Percentiles rank a stretch among this genome's conserved stretches.
Evolutionary conservation across 2,888 invertebrate genomes (phyloP).

Genomic region (Thera britannica): DNA sequence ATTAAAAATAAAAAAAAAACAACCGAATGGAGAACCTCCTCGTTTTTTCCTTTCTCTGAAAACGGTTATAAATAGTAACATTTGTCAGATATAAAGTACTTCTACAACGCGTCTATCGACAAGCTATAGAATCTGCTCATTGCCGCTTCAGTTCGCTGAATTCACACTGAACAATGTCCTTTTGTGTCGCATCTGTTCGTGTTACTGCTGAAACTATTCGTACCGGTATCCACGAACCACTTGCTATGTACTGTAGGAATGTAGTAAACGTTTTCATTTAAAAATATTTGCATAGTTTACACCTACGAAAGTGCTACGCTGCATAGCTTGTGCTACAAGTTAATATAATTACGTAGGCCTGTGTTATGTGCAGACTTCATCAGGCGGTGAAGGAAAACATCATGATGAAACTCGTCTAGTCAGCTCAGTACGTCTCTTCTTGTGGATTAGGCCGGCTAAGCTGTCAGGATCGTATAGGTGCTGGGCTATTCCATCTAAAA

Average conservation of each 20-base stretch:
- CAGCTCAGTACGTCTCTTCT: too few relatives aligned
- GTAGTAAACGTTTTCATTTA: background rate
- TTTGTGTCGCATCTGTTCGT: slow-evolving; percentile 1
- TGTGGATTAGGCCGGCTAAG: too few relatives aligned
- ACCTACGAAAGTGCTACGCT: slow-evolving; percentile 3
- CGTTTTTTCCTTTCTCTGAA: too few relatives aligned
- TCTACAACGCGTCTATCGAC: background rate
- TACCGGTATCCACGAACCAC: background rate
- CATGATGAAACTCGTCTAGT: too few relatives aligned
- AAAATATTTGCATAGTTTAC: background rate
- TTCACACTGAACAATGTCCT: background rate
- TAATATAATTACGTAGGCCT: background rate
- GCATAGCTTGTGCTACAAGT: background rate
- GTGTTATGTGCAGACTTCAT: too few relatives aligned
- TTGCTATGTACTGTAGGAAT: background rate
- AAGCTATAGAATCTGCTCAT: background rate
- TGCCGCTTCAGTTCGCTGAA: background rate
- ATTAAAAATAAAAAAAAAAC: too few relatives aligned
- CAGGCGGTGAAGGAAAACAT: too few relatives aligned
- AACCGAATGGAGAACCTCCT: too few relatives aligned
- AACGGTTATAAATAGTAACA: too few relatives aligned
- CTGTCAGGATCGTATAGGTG: too few relatives aligned
- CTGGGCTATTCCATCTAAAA: too few relatives aligned
- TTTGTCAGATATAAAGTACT: too few relatives aligned
- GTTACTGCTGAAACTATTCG: background rate